Evolutionary conservation across 2,888 invertebrate genomes (phyloP).

Genomic region (Agrilus biguttatus): DNA sequence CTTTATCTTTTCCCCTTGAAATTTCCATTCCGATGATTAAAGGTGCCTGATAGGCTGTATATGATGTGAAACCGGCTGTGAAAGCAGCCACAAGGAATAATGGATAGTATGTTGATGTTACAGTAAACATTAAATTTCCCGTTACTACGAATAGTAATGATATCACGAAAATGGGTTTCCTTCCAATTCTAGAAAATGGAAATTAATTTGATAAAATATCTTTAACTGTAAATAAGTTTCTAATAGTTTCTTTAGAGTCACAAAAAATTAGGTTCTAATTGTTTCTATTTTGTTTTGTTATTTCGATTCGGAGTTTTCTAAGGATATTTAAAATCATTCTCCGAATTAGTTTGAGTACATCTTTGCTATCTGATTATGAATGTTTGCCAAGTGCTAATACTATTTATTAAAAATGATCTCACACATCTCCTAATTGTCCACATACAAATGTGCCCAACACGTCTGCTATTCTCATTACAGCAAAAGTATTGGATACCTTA

Average conservation of each 20-base stretch:
- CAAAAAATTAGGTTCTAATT: too few species aligned
- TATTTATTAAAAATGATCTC: constrained; percentile 15
- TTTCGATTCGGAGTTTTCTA: neutral
- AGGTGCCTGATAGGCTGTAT: constrained; percentile 34
- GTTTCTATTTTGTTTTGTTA: too few species aligned
- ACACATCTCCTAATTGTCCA: constrained; percentile 43
- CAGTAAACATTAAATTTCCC: constrained; percentile 29
- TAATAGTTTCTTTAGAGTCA: too few species aligned
- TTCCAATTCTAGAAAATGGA: constrained; percentile 29
- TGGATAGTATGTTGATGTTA: constrained; percentile 28
- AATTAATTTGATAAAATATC: constrained; percentile 4
- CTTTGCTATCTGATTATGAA: neutral
- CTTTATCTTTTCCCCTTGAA: constrained; percentile 34
- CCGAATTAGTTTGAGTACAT: too few species aligned
- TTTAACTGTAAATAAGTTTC: too few species aligned
- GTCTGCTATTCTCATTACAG: constrained; percentile 36
- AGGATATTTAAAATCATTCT: neutral
- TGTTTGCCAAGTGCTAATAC: neutral
- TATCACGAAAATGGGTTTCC: constrained; percentile 35
- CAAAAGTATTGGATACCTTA: constrained; percentile 39
- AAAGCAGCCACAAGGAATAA: constrained; percentile 31
- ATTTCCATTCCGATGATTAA: constrained; percentile 40
- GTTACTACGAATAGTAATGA: constrained; percentile 30
- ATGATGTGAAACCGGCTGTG: constrained; percentile 32
- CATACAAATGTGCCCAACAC: constrained; percentile 40